These are phyloP conservation scores for Rotaria magnacalcarata DNA, from an alignment of 2,888 invertebrate genomes.

Conservation along the genomic window DNA sequence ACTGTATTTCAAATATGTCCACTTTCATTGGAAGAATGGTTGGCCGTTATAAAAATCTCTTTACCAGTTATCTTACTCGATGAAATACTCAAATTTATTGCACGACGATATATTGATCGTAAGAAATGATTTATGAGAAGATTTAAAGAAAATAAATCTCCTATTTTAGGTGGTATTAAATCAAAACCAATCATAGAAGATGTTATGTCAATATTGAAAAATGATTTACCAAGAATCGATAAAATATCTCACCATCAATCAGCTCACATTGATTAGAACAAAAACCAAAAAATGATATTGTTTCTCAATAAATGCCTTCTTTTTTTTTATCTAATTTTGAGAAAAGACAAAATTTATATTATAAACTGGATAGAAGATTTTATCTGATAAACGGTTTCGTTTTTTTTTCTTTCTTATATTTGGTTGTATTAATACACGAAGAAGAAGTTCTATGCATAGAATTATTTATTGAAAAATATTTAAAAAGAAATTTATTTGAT, in stretches of 20 bases:
- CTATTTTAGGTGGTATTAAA: background rate
- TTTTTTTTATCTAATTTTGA: background rate
- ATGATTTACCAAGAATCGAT: background rate
- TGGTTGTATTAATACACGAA: background rate
- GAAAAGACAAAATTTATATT: background rate
- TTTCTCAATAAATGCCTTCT: background rate
- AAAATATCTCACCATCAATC: background rate
- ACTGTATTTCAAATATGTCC: constrained; percentile 99
- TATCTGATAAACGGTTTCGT: background rate
- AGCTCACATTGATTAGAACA: background rate
- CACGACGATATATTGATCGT: constrained; percentile 99
- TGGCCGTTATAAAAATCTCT: constrained; percentile 99
- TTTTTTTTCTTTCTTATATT: background rate
- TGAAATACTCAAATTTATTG: constrained; percentile 97
- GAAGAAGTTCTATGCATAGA: background rate
- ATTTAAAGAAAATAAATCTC: too few relatives aligned
- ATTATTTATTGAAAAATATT: background rate
- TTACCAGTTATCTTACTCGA: constrained; percentile 97
- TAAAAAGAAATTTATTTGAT: background rate
- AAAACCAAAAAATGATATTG: background rate
- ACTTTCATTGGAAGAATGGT: constrained; percentile 84
- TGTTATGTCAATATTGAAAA: background rate
- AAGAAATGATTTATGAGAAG: constrained; percentile 53
- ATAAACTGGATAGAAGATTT: background rate
- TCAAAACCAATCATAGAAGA: background rate